Conservation (phyloP, 2,797 vertebrate species). For the Halcyon chelicuti region DNA sequence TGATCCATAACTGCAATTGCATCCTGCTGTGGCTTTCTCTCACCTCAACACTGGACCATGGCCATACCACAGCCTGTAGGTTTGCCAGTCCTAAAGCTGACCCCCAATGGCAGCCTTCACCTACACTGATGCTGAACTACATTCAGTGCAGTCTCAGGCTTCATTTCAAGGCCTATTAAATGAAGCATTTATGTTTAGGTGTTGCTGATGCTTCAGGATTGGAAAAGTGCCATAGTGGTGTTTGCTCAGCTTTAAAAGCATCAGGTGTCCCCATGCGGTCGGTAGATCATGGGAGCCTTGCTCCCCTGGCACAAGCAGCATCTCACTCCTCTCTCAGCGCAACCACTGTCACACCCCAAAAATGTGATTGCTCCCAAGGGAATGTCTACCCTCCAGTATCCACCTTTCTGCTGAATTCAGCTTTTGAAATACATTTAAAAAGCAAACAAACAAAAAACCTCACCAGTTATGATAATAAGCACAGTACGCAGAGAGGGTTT, state of each 20-base stretch:
- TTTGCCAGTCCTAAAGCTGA: not conserved
- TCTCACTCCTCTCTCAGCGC: rapidly evolving
- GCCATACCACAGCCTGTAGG: too few relatives aligned
- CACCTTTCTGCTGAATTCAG: not conserved
- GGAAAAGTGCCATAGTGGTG: not conserved
- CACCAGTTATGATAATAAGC: not conserved
- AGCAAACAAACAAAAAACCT: not conserved
- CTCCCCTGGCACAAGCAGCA: not conserved
- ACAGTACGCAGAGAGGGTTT: not conserved
- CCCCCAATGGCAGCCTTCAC: not conserved
- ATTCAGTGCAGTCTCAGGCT: not conserved
- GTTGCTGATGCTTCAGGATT: not conserved
- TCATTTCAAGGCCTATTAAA: not conserved
- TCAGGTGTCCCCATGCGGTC: not conserved
- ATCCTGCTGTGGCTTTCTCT: not conserved
- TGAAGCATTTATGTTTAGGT: not conserved
- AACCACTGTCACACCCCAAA: rapidly evolving
- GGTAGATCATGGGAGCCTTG: not conserved
- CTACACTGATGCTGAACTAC: rapidly evolving
- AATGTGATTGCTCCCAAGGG: not conserved
- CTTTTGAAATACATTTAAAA: not conserved
- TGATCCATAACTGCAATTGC: not conserved
- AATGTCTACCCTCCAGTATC: rapidly evolving
- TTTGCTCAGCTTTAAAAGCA: slow-evolving; percentile 32
- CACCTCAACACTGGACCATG: not conserved